Percentiles rank a stretch among this genome's conserved stretches.
phyloP scores from a whole-genome alignment of 2,888 invertebrate genomes.

The Drosophila monieri region DNA sequence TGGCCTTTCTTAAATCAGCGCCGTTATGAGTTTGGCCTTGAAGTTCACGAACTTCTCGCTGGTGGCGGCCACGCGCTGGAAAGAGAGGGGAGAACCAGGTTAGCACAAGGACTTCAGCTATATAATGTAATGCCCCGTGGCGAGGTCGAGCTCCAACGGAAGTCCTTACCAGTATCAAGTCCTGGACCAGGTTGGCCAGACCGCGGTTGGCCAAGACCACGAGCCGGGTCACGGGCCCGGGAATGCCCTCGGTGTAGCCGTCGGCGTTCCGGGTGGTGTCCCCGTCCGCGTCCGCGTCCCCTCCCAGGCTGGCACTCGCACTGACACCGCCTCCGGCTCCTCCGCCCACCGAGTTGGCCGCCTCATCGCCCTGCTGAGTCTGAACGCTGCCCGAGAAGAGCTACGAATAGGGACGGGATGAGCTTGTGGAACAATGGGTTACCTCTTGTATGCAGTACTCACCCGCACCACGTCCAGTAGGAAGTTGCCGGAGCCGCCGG shows the following conservation, averaged over 20 bases:
- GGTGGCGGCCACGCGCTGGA: conserved; percentile 92
- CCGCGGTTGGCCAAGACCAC: conserved; percentile 95
- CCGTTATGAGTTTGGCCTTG: conserved; percentile 95
- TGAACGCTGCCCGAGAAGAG: conserved; percentile 91
- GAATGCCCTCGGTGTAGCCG: conserved; percentile 92
- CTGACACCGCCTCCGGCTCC: conserved; percentile 78
- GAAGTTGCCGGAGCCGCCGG: conserved; percentile 94
- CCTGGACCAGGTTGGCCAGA: conserved; percentile 93
- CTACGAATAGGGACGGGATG: conserved; percentile 84
- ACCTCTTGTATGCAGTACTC: conserved; percentile 84
- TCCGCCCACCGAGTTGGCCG: conserved; percentile 84
- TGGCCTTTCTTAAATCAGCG: conserved; percentile 89
- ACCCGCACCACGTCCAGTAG: conserved; percentile 95
- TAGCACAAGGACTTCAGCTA: no score
- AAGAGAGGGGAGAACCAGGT: background rate
- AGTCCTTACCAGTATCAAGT: conserved; percentile 91
- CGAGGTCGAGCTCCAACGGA: background rate
- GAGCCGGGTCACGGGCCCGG: conserved; percentile 93
- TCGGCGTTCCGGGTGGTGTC: conserved; percentile 85
- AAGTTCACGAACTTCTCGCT: conserved; percentile 96
- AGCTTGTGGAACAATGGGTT: background rate
- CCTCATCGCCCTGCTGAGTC: conserved; percentile 86
- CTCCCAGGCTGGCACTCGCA: conserved; percentile 58
- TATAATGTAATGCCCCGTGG: background rate
- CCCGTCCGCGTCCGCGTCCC: conserved; percentile 85